A percentile compares a stretch with the other conserved stretches of the same genome.
These are phyloP conservation scores for Callipepla squamata DNA, from an alignment of 2,113 vertebrate species.

Conservation along the genomic window DNA sequence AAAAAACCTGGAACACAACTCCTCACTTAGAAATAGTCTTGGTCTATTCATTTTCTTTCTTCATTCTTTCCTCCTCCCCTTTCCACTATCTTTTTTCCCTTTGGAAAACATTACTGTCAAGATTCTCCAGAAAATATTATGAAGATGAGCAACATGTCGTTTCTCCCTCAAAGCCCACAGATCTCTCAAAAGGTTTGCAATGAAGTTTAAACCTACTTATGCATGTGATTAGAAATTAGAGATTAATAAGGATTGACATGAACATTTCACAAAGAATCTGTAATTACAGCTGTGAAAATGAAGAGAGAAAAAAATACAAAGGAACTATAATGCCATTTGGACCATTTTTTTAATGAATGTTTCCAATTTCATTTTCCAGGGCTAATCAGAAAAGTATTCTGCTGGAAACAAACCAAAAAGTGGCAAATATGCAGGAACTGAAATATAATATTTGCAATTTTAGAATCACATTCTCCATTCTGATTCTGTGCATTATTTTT, in stretches of 20 bases:
- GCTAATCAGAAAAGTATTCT: slow-evolving; percentile 71
- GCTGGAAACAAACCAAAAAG: slow-evolving; percentile 69
- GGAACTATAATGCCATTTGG: slow-evolving; percentile 73
- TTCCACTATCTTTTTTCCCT: slow-evolving; percentile 12
- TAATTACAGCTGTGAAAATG: slow-evolving; percentile 79
- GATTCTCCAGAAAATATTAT: slow-evolving; percentile 44
- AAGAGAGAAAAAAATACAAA: slow-evolving; percentile 64
- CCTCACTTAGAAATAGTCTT: slow-evolving; percentile 20
- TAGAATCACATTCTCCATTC: slow-evolving; percentile 60
- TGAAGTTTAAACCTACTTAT: slow-evolving; percentile 72
- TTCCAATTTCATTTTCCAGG: slow-evolving; percentile 77
- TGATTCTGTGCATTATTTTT: slow-evolving; percentile 22
- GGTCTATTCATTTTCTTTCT: not conserved
- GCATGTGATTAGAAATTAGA: slow-evolving; percentile 80
- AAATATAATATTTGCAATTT: slow-evolving; percentile 73
- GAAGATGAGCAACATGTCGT: slow-evolving; percentile 51
- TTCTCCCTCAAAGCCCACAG: slow-evolving; percentile 56
- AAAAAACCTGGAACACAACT: not conserved
- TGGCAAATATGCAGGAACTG: slow-evolving; percentile 62
- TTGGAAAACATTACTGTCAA: slow-evolving; percentile 35
- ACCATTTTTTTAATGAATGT: slow-evolving; percentile 66
- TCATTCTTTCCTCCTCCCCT: not conserved
- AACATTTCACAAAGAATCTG: slow-evolving; percentile 76
- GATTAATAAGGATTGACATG: slow-evolving; percentile 82
- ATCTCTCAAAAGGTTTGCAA: slow-evolving; percentile 58